Base-by-base conservation (phyloP, 2,888 invertebrate species). In the Agrotis puta region DNA sequence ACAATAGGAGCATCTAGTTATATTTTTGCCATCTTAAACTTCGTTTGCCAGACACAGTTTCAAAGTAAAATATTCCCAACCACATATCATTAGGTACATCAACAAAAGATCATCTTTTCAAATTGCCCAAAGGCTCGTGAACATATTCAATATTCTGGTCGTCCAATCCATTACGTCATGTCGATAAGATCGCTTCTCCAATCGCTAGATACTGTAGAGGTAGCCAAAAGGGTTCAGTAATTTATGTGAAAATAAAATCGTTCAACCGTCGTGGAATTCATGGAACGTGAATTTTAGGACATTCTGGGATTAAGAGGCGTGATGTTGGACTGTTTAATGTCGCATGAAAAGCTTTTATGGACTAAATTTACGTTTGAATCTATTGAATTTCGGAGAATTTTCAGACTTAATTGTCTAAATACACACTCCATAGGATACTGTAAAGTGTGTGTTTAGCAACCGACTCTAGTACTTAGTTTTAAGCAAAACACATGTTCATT, bases 161-260 rank as follows among this genome's bases (percentile, higher is more conserved):
- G 83, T 84, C 79, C 85, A 70, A 85, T 83, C 82, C 81, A 81
- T 88, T 85, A 85, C 75, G 81, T 83, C 81, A 78, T n/a, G n/a
- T n/a, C 71, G 84, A 88, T 83, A 88, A 86, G 80, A 80, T 81
- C 81, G 58, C 78, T 70, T 74, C 79, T 71, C 78, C 76, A 79
- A 83, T 83, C 75, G 70, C 64, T 51, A 73, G 69, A 77, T 74
- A 79, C 76, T 48, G 56, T 72, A 71, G 75, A 81, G 70, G 70
- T 73, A 77, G 73, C 77, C 76, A 62, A 81, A 79, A 83, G 81
- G 84, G 78, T 83, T 77, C 51, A 20, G 59, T 77, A 82, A 81
- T 87, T 83, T 86, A 84, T 84, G 75, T 77, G 72, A 70, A 78
- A 81, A 85, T 81, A 72, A 78, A 85, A 83, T 75, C 72, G 78